phyloP scores from a whole-genome alignment of 2,888 invertebrate genomes.

The Leucophenga montana region DNA sequence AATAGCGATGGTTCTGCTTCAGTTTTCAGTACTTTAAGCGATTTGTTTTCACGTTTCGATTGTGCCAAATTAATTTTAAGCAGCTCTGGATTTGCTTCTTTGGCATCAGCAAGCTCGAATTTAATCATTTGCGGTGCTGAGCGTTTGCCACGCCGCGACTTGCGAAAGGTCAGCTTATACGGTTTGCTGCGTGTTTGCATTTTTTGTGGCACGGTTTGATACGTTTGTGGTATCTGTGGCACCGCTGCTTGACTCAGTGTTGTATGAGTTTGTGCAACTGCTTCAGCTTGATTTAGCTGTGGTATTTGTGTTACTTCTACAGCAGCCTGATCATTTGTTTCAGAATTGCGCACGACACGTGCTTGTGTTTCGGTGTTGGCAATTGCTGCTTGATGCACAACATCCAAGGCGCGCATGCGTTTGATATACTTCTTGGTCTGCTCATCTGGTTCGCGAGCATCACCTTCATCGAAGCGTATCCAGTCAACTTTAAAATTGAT shows the following conservation, averaged over 20 bases:
- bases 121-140: constrained; percentile 60
- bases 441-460: constrained; percentile 67
- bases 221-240: background rate
- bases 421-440: constrained; percentile 59
- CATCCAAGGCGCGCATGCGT: constrained; percentile 61
- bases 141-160: constrained; percentile 49
- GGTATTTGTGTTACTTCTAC: too few relatives aligned
- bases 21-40: constrained; percentile 14
- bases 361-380: constrained; percentile 22
- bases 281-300: background rate
- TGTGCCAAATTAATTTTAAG: constrained; percentile 34
- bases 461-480: constrained; percentile 64
- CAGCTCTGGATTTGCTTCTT: constrained; percentile 51
- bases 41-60: constrained; percentile 35
- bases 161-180: constrained; percentile 39
- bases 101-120: constrained; percentile 71
- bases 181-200: constrained; percentile 29
- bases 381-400: too few relatives aligned
- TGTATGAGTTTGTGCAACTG: background rate
- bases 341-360: background rate
- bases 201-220: background rate
- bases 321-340: background rate
- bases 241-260: background rate
- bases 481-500: constrained; percentile 56
- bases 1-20: constrained; percentile 32